Evolutionary conservation across 2,113 vertebrate species (phyloP).

Genomic region (Psittacara wagleri): DNA sequence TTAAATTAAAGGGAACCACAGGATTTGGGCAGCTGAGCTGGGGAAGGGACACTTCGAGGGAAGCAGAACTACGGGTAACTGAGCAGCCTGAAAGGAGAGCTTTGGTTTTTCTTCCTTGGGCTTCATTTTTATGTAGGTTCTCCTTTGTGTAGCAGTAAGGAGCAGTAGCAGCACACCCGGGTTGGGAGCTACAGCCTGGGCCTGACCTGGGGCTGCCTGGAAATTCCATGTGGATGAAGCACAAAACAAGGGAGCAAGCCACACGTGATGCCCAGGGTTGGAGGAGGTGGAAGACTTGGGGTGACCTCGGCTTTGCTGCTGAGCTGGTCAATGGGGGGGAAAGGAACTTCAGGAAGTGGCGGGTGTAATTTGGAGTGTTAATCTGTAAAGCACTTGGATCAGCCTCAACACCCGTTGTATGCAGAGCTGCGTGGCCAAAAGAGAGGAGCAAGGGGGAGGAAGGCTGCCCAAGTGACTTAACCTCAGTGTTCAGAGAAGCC

Average conservation of each 20-base stretch:
- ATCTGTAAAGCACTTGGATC: not conserved
- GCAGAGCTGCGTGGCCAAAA: not conserved
- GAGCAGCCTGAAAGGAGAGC: not conserved
- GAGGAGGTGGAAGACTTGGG: too few relatives aligned
- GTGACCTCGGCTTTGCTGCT: not conserved
- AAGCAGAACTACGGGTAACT: accelerated
- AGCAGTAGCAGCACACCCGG: not conserved
- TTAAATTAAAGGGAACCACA: too few relatives aligned
- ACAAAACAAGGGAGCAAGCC: not conserved
- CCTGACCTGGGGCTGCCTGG: not conserved
- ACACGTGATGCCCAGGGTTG: accelerated
- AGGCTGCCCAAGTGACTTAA: not conserved
- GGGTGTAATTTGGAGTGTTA: not conserved
- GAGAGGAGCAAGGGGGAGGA: not conserved
- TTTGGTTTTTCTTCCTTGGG: not conserved
- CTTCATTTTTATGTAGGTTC: not conserved
- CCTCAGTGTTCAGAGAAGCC: not conserved
- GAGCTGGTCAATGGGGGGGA: not conserved
- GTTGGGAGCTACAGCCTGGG: not conserved
- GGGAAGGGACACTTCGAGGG: not conserved
- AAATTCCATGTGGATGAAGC: accelerated
- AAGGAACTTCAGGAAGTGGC: not conserved
- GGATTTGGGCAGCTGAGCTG: not conserved
- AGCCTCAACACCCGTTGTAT: too few relatives aligned
- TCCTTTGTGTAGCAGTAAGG: too few relatives aligned